Evolutionary conservation across 2,113 vertebrate species (phyloP).

Genomic region (Gallinago jamesoni): DNA sequence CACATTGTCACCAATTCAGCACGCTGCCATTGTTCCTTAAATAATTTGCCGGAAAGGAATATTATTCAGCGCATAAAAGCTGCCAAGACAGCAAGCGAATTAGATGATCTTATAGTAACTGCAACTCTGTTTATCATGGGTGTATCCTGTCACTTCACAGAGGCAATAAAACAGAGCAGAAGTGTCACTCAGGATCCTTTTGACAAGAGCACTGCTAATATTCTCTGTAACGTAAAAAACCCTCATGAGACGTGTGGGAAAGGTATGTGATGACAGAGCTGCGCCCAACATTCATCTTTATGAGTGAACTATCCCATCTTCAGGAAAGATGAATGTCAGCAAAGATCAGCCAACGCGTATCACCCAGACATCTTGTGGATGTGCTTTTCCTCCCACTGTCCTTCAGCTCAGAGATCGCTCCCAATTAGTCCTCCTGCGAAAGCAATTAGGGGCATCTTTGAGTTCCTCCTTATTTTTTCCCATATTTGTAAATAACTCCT

Average conservation of each 20-base stretch:
- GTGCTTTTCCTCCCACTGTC: neutral
- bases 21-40: constrained; percentile 50
- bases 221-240: constrained; percentile 9
- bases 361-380: neutral
- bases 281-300: constrained; percentile 62
- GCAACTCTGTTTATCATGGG: constrained; percentile 40
- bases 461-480: neutral
- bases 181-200: neutral
- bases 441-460: neutral
- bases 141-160: constrained; percentile 28
- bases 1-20: constrained; percentile 16
- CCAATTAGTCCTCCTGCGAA: neutral
- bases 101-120: constrained; percentile 36
- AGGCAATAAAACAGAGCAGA: constrained; percentile 47
- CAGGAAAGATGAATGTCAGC: constrained; percentile 55
- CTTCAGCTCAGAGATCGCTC: constrained; percentile 13
- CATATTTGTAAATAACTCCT: neutral
- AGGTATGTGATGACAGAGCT: neutral
- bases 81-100: constrained; percentile 20
- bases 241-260: constrained; percentile 23
- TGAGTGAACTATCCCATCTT: constrained; percentile 51
- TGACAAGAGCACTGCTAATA: constrained; percentile 40
- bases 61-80: constrained; percentile 27
- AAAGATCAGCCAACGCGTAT: constrained; percentile 4
- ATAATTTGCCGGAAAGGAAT: constrained; percentile 42